Conservation (phyloP, 2,113 vertebrate species). For the Leuciscus idus region DNA sequence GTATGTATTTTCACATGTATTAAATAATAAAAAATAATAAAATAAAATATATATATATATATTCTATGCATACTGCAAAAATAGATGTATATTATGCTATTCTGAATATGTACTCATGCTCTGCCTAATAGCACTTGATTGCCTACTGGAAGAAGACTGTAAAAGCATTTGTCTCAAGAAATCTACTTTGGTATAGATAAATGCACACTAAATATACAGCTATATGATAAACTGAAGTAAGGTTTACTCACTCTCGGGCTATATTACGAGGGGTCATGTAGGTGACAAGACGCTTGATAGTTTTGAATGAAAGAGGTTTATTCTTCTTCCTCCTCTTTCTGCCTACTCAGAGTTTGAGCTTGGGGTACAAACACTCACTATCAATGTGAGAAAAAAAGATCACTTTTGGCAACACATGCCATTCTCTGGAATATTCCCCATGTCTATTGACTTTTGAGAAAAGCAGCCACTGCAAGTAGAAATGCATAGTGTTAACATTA, state of each 20-base stretch:
- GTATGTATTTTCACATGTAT: too few relatives aligned
- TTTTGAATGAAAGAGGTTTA: slow-evolving; percentile 72
- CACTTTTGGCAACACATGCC: slow-evolving; percentile 47
- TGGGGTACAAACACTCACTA: slow-evolving; percentile 52
- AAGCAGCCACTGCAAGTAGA: background rate
- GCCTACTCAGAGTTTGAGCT: slow-evolving; percentile 50
- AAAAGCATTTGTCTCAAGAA: background rate
- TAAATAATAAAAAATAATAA: too few relatives aligned
- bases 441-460: slow-evolving; percentile 37
- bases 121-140: background rate
- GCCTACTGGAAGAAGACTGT: background rate
- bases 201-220: too few relatives aligned
- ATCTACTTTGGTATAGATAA: background rate
- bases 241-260: slow-evolving; percentile 24
- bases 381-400: slow-evolving; percentile 38
- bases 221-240: background rate
- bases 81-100: background rate
- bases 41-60: too few relatives aligned
- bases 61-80: background rate
- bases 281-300: slow-evolving; percentile 55
- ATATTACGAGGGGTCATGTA: slow-evolving; percentile 14
- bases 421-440: slow-evolving; percentile 24
- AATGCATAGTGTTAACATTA: background rate
- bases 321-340: slow-evolving; percentile 67
- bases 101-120: background rate